Evolutionary conservation across 2,797 vertebrate genomes (phyloP).

Genomic region (Sylvilagus floridanus): DNA sequence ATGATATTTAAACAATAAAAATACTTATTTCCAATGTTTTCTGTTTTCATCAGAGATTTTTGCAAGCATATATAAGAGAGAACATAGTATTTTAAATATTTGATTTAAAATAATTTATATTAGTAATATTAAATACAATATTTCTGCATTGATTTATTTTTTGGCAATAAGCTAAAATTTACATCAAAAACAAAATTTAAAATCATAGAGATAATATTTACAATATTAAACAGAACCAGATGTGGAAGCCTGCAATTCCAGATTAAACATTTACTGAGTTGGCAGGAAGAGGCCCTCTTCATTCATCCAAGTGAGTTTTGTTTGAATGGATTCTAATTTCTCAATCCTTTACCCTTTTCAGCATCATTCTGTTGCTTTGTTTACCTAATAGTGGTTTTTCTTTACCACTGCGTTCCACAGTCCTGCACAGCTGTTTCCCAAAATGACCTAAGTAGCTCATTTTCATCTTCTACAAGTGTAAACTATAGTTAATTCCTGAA

Average conservation of each 20-base stretch:
- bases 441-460: conserved; percentile 41
- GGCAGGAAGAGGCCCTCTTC: conserved; percentile 77
- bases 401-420: conserved; percentile 25
- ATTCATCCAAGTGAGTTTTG: conserved; percentile 39
- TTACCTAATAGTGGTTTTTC: conserved; percentile 48
- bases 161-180: conserved; percentile 74
- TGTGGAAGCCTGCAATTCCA: conserved; percentile 78
- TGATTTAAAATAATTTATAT: conserved; percentile 33
- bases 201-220: conserved; percentile 76
- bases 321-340: conserved; percentile 71
- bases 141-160: conserved; percentile 66
- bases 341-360: conserved; percentile 42
- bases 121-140: conserved; percentile 26
- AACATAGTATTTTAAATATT: conserved; percentile 32
- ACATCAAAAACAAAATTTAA: conserved; percentile 77
- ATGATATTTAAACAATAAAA: background rate
- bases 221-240: conserved; percentile 81
- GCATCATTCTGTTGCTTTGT: conserved; percentile 52
- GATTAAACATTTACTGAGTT: conserved; percentile 84
- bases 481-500: background rate
- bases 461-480: conserved; percentile 45
- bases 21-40: conserved; percentile 14
- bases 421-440: conserved; percentile 59
- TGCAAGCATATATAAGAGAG: background rate
- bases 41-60: background rate